A percentile compares a stretch with the other conserved stretches of the same genome.
Conservation (phyloP, 2,113 vertebrate species). For the Poeciliopsis prolifica region DNA sequence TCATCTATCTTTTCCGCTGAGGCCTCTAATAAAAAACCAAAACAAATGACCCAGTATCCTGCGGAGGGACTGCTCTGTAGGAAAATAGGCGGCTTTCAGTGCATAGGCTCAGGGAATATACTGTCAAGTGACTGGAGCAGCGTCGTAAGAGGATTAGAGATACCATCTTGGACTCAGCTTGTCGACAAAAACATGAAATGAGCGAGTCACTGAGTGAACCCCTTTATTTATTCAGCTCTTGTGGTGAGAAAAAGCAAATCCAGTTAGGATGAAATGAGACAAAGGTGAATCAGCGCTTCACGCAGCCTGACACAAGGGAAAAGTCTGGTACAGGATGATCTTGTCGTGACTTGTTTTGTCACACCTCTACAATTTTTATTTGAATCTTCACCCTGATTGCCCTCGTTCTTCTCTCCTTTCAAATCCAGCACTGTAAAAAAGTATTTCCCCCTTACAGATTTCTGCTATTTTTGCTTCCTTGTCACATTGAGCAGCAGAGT, state of each 20-base stretch:
- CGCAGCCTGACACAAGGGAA: slow-evolving; percentile 15
- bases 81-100: slow-evolving; percentile 41
- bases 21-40: slow-evolving; percentile 33
- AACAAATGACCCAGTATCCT: slow-evolving; percentile 25
- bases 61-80: slow-evolving; percentile 22
- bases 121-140: slow-evolving; percentile 27
- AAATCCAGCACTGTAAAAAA: neutral
- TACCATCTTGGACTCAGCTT: slow-evolving; percentile 36
- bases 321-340: slow-evolving; percentile 16
- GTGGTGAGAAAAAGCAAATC: slow-evolving; percentile 42
- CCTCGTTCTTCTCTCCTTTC: neutral
- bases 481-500: neutral
- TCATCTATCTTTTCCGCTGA: slow-evolving; percentile 40
- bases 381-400: neutral
- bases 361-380: slow-evolving; percentile 5
- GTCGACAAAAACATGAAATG: slow-evolving; percentile 27
- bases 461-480: neutral
- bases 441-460: neutral
- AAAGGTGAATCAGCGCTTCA: slow-evolving; percentile 35
- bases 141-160: slow-evolving; percentile 46
- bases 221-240: slow-evolving; percentile 33
- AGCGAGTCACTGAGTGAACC: slow-evolving; percentile 53
- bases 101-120: slow-evolving; percentile 17
- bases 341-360: slow-evolving; percentile 3
- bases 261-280: slow-evolving; percentile 17